phyloP scores from a whole-genome alignment of 2,113 vertebrate genomes.

The Zosterops hypoxanthus region DNA sequence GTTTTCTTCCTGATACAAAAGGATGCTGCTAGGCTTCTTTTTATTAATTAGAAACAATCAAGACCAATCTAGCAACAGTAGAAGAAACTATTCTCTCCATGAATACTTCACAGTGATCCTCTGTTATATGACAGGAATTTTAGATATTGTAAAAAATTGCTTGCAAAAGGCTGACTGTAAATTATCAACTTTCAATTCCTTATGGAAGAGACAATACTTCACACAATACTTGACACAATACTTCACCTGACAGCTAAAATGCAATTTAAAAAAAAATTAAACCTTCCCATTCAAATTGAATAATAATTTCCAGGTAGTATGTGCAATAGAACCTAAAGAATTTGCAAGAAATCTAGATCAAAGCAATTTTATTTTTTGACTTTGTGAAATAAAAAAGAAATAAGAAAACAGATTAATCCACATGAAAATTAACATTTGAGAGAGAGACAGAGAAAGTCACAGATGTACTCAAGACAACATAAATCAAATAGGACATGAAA shows the following conservation, averaged over 20 bases:
- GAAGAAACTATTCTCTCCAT: not conserved
- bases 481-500: not conserved
- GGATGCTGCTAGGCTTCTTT: not conserved
- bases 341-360: not conserved
- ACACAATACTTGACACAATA: not conserved
- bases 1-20: not conserved
- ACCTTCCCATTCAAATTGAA: not conserved
- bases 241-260: not conserved
- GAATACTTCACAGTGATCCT: not conserved
- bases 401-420: not conserved
- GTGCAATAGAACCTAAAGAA: not conserved
- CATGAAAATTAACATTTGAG: not conserved
- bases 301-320: not conserved
- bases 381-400: not conserved
- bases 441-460: not conserved
- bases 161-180: not conserved
- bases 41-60: slow-evolving; percentile 17
- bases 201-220: not conserved
- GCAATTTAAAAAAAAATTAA: not conserved
- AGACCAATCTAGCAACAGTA: not conserved
- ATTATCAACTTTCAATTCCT: not conserved
- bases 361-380: not conserved
- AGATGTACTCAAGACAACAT: not conserved
- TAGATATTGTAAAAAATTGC: not conserved
- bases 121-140: not conserved